These are phyloP conservation scores for Drosophila bocki DNA, from an alignment of 1,140 invertebrate species.

Conservation along the genomic window DNA sequence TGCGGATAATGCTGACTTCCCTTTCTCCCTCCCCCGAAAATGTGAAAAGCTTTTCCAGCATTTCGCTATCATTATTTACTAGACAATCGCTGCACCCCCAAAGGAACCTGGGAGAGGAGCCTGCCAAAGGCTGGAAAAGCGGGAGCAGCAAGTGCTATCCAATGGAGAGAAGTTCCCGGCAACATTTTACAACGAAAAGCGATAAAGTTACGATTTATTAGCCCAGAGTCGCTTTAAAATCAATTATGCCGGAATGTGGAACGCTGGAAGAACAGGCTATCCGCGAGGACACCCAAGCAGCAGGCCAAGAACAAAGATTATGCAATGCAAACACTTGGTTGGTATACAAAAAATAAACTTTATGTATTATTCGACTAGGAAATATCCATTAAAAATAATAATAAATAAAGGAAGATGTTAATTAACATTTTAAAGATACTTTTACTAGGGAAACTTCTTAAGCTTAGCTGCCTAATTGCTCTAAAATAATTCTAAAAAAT, in stretches of 20 bases:
- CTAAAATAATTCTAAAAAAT: no score
- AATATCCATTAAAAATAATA: background rate
- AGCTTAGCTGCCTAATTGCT: background rate
- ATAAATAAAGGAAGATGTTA: no score
- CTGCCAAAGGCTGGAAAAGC: slow-evolving; percentile 10
- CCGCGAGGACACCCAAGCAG: slow-evolving; percentile 77
- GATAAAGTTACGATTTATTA: slow-evolving; percentile 85
- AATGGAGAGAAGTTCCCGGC: slow-evolving; percentile 13
- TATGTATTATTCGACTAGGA: background rate
- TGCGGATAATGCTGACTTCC: slow-evolving; percentile 51
- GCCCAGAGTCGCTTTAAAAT: slow-evolving; percentile 82
- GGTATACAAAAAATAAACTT: slow-evolving; percentile 12
- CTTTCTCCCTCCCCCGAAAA: slow-evolving; percentile 8
- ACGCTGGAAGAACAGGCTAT: slow-evolving; percentile 56
- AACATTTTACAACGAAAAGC: slow-evolving; percentile 69
- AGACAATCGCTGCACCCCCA: slow-evolving; percentile 54
- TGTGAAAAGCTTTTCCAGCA: slow-evolving; percentile 67
- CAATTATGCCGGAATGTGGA: slow-evolving; percentile 85
- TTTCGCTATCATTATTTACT: slow-evolving; percentile 79
- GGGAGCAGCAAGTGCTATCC: slow-evolving; percentile 59
- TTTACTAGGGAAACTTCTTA: background rate
- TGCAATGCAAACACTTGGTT: slow-evolving; percentile 80
- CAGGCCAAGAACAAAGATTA: slow-evolving; percentile 66
- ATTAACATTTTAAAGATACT: no score
- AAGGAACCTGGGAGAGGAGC: background rate